Evolutionary conservation across 2,797 vertebrate species (phyloP), one percentile per base, ranked within the genome.

Genomic region (Brotula barbata): DNA sequence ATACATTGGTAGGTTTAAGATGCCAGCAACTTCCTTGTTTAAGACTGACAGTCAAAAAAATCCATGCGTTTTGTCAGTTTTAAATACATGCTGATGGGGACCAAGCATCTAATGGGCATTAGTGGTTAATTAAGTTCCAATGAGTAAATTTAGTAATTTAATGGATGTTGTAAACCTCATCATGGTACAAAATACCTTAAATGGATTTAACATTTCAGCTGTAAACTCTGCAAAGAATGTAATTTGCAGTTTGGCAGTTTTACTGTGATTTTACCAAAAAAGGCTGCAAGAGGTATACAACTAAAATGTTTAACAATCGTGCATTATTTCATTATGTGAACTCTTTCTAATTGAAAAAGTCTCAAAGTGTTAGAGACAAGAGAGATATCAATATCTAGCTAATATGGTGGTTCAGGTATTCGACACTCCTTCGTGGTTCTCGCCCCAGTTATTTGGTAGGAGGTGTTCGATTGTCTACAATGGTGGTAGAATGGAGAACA

Each of bases 381-480:
- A 53, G 67, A 71, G 34, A 82, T 72, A 68, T 41, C 5, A 12
- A 53, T 61, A 77, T 68, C 42, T 65, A 75, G 60, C 43, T 84
- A 83, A 71, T 68, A 74, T 54, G 79, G 68, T 83, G 25, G 70
- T 82, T 88, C 74, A 86, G 69, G 66, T 69, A 68, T 85, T 78
- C 76, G 70, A 85, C 63, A 67, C 69, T 66, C 25, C n/a, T 4
- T 28, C 8, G 4, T 59, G 74, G 70, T 84, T 81, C 82, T 77
- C 17, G 74, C 73, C 70, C 77, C 68, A 48, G 68, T 56, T 73
- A 68, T 86, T 85, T 84, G 81, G 71, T 82, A 37, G 58, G 68
- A 83, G 80, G 76, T 77, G 80, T 69, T 85, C 41, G 74, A 90
- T 90, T 88, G 87, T 91, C 89, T 87, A 72, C 73, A 58, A 77